Percentiles rank a stretch among this genome's conserved stretches.
phyloP scores from a whole-genome alignment of 2,113 vertebrate genomes.

The Caretta caretta region DNA sequence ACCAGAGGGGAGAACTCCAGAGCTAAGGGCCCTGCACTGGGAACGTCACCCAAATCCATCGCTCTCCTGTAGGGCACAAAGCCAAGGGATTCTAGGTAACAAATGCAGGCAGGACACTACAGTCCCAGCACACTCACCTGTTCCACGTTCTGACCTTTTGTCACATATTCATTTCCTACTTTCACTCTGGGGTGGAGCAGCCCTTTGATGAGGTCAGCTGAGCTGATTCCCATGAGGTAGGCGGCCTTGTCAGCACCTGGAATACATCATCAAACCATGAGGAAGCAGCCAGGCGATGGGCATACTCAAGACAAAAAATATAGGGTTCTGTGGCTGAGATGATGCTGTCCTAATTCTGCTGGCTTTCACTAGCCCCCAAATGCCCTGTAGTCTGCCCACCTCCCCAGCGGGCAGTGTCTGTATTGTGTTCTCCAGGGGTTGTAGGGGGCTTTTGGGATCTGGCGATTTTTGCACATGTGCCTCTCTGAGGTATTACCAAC shows the following conservation, averaged over 20 bases:
- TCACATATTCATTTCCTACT: slow-evolving; percentile 94
- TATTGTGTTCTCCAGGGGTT: background rate
- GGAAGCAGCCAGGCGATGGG: background rate
- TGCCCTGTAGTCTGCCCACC: background rate
- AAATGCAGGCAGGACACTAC: fast-evolving
- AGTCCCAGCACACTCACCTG: slow-evolving; percentile 81
- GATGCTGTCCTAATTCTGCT: background rate
- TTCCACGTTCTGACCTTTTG: slow-evolving; percentile 95
- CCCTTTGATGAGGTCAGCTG: slow-evolving; percentile 94
- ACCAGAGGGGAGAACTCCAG: background rate
- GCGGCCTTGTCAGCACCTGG: slow-evolving; percentile 95
- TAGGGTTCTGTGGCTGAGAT: background rate
- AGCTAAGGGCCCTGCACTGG: background rate
- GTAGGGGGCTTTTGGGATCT: background rate
- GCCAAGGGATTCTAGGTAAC: background rate
- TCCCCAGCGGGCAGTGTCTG: background rate
- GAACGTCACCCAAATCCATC: fast-evolving
- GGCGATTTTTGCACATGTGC: background rate
- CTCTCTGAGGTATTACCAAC: background rate
- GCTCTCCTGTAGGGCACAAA: background rate
- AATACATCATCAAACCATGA: slow-evolving; percentile 21
- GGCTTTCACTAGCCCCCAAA: background rate
- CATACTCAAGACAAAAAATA: background rate
- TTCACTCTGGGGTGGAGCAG: slow-evolving; percentile 94
- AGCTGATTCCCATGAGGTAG: slow-evolving; percentile 96